Conservation (phyloP, 2,888 invertebrate species). For the Pachycephus smyrnensis region DNA sequence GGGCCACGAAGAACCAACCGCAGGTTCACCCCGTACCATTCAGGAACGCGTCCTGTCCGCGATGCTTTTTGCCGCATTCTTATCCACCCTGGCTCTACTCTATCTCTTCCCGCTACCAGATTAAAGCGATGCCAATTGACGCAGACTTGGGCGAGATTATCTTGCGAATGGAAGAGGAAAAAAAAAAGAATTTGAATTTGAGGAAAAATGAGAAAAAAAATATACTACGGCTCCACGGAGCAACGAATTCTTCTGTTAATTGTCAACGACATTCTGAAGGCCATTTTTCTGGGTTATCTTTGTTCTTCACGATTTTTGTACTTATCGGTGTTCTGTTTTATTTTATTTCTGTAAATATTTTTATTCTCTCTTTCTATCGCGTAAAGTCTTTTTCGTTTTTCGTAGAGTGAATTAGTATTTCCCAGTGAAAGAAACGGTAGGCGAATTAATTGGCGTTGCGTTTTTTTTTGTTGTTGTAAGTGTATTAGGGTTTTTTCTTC, state of each 20-base stretch:
- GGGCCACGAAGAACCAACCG: constrained; percentile 52
- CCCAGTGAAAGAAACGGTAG: not conserved
- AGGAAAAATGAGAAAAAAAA: not conserved
- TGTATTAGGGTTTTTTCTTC: not conserved
- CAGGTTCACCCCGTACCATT: constrained; percentile 60
- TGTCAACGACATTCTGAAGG: not conserved
- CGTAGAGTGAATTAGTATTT: not conserved
- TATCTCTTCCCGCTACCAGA: constrained; percentile 69
- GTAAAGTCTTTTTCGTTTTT: not conserved
- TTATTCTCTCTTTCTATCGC: not conserved
- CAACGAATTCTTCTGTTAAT: not conserved
- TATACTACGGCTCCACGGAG: not conserved
- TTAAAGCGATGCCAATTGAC: constrained; percentile 43
- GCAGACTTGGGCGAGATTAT: constrained; percentile 2
- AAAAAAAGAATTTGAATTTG: not conserved
- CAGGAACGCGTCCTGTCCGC: constrained; percentile 61
- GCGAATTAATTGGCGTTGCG: not conserved
- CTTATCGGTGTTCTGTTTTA: not conserved
- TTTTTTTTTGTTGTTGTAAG: not conserved
- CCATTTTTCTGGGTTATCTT: not conserved
- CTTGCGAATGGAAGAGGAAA: not conserved
- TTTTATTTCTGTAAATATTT: not conserved
- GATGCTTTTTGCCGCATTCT: constrained; percentile 66
- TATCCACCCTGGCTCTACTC: constrained; percentile 67
- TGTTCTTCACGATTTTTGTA: not conserved